These are phyloP conservation scores for Chrysomela aeneicollis DNA, from an alignment of 2,888 invertebrate genomes.

Conservation along the genomic window DNA sequence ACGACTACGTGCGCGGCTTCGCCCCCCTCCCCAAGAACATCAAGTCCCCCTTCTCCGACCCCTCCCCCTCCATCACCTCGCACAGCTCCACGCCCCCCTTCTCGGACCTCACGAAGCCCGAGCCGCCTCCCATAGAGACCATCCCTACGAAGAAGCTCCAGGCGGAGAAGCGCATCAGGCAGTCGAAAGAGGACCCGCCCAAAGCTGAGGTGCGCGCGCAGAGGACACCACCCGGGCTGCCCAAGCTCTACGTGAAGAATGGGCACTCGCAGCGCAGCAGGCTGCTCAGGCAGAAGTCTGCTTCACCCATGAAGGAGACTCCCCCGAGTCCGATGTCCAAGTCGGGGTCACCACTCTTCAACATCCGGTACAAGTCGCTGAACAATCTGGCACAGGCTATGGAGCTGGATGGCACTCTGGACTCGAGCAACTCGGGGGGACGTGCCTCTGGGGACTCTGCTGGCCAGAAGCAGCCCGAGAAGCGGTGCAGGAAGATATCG, in stretches of 20 bases:
- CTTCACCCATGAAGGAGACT: slow-evolving; percentile 75
- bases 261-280: slow-evolving; percentile 71
- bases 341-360: slow-evolving; percentile 79
- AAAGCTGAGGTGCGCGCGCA: slow-evolving; percentile 57
- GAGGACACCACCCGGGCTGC: slow-evolving; percentile 68
- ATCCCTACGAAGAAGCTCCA: slow-evolving; percentile 84
- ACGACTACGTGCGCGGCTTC: slow-evolving; percentile 93
- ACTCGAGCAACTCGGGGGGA: slow-evolving; percentile 89
- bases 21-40: slow-evolving; percentile 88
- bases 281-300: slow-evolving; percentile 75
- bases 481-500: slow-evolving; percentile 80
- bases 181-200: slow-evolving; percentile 62
- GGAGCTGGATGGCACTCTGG: slow-evolving; percentile 79
- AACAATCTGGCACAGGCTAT: slow-evolving; percentile 78
- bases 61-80: slow-evolving; percentile 62
- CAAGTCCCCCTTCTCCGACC: slow-evolving; percentile 69
- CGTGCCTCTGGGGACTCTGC: slow-evolving; percentile 84
- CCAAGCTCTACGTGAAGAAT: slow-evolving; percentile 84
- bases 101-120: slow-evolving; percentile 72
- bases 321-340: slow-evolving; percentile 73
- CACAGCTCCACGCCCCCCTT: slow-evolving; percentile 59
- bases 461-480: slow-evolving; percentile 82
- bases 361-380: slow-evolving; percentile 75
- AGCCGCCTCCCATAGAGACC: slow-evolving; percentile 91
- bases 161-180: slow-evolving; percentile 78